These are phyloP conservation scores for Pipistrellus kuhlii DNA, from an alignment of 2,797 vertebrate species.

Conservation along the genomic window DNA sequence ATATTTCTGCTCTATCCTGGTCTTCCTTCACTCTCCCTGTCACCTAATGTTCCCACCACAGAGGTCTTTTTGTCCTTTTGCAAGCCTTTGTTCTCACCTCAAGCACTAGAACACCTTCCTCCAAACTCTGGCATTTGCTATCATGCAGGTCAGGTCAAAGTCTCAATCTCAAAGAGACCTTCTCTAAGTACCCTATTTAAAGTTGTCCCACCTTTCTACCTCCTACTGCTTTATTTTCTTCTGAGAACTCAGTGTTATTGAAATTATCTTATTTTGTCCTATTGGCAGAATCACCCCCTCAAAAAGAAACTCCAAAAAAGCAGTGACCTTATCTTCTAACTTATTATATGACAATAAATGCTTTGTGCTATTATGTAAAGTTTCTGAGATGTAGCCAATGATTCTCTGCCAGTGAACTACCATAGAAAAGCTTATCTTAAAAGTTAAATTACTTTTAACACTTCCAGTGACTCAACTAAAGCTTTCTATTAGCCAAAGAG, in stretches of 20 bases:
- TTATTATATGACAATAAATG: neutral
- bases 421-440: neutral
- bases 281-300: neutral
- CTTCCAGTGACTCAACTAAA: neutral
- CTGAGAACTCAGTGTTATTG: neutral
- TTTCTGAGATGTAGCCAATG: neutral
- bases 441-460: constrained; percentile 45
- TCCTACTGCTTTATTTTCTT: neutral
- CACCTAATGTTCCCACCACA: neutral
- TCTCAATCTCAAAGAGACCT: neutral
- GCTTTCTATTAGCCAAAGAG: constrained; percentile 24
- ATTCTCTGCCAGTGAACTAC: neutral
- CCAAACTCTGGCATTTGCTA: neutral
- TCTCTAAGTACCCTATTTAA: neutral
- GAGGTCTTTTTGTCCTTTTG: neutral
- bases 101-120: neutral
- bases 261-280: constrained; percentile 26
- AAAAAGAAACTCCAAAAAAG: constrained; percentile 26
- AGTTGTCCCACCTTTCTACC: neutral
- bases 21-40: neutral
- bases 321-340: neutral
- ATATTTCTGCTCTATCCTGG: neutral
- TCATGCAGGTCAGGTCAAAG: neutral
- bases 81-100: neutral
- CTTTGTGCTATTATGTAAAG: neutral